Evolutionary conservation across 2,797 vertebrate species (phyloP), one percentile per base, ranked within the genome.

Genomic region (Nyctalus aviator): DNA sequence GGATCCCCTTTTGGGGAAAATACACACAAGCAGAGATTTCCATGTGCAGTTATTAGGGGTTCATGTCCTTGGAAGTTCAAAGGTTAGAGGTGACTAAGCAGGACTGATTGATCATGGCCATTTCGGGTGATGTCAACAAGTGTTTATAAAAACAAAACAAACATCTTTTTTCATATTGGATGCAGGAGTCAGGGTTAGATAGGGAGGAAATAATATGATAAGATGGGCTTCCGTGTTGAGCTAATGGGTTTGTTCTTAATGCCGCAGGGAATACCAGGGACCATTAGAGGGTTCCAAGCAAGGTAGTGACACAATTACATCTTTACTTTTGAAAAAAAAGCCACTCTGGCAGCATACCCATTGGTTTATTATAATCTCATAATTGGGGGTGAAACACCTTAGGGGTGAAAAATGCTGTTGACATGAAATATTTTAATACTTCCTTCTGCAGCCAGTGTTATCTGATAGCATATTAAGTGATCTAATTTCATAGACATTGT

Each of bases 381-480:
- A 87, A 95, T 93, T 86, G 82, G 84, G 90, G 66, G 75, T 25
- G 10, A 32, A 46, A 87, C 27, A 76, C 72, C 53, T 96, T 66
- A 41, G 84, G 35, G 27, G 18, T 77, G 27, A 23, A 79, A 66
- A 95, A 69, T 79, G 18, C 37, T 79, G 4, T 84, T 83, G 77
- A 90, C 21, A 4, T 53, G 59, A 93, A 88, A 69, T 92, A 57
- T 84, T 96, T 91, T 72, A 91, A 23, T 95, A 53, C 62, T 96
- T 97, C 79, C 85, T 91, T 84, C 77, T 92, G 87, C 88, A 95
- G 72, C 46, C 48, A 25, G 10, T 94, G 84, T 37, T 83, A 73
- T 79, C 88, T 84, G 79, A 79, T 87, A 82, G 50, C 79, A 66
- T 75, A 50, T 91, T 93, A 94, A 92, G 41, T 90, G 68, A 84